Evolutionary conservation across 2,888 invertebrate genomes (phyloP).

Genomic region (Macrophya alboannulata): DNA sequence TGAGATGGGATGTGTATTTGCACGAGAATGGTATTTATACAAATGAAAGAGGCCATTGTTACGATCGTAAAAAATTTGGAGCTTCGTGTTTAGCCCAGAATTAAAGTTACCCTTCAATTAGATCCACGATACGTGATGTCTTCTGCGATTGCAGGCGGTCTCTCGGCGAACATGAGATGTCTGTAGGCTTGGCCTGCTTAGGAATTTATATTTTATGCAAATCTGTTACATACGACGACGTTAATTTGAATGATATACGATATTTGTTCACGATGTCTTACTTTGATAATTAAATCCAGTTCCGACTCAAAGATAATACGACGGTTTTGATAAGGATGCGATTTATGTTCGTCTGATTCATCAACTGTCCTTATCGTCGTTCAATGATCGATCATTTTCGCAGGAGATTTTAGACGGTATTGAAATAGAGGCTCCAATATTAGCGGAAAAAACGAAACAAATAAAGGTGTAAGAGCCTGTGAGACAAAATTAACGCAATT

Average conservation of each 20-base stretch:
- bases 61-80: background rate
- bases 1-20: background rate
- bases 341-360: background rate
- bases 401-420: background rate
- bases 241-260: background rate
- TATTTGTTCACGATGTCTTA: background rate
- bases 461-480: background rate
- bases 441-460: background rate
- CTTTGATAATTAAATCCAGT: background rate
- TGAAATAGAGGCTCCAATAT: background rate
- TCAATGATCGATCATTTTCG: background rate
- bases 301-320: background rate
- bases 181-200: background rate
- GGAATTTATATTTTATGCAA: constrained; percentile 41
- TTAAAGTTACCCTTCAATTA: constrained; percentile 7
- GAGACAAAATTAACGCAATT: constrained; percentile 35
- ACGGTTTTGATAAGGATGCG: background rate
- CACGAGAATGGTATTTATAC: background rate
- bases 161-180: background rate
- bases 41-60: background rate
- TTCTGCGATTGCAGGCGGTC: constrained; percentile 26
- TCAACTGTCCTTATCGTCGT: background rate
- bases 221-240: background rate
- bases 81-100: background rate
- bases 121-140: constrained; percentile 37